These are phyloP conservation scores for Clarias laeviceps DNA, from an alignment of 2,797 vertebrate genomes.

Conservation along the genomic window DNA sequence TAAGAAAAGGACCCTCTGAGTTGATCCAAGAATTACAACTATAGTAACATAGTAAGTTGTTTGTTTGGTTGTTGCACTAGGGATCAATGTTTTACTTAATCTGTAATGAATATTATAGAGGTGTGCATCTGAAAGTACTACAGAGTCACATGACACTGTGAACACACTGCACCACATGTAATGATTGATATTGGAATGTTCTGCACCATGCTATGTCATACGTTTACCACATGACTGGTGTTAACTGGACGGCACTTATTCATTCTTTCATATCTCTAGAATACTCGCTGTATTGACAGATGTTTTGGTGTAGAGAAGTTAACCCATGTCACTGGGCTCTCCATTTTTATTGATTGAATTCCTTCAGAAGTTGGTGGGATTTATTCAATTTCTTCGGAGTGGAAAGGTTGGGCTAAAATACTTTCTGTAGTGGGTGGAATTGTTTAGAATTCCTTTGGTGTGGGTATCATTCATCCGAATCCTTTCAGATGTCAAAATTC, in stretches of 20 bases:
- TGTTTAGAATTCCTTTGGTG: neutral
- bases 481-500: neutral
- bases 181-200: neutral
- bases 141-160: neutral
- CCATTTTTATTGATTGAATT: neutral
- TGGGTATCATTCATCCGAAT: neutral
- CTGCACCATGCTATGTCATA: neutral
- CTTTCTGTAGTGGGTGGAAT: neutral
- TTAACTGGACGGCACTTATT: neutral
- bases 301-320: neutral
- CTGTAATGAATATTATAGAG: neutral
- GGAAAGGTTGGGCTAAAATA: neutral
- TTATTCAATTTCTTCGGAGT: neutral
- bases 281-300: neutral
- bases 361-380: neutral
- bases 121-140: neutral
- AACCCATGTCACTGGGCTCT: neutral
- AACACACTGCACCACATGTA: neutral
- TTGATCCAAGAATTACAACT: neutral
- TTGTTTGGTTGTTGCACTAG: too few relatives aligned
- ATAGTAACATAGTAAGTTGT: too few relatives aligned
- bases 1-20: neutral
- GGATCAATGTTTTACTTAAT: neutral
- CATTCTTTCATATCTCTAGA: neutral
- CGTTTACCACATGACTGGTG: neutral